Percentiles rank a stretch among this genome's conserved stretches.
These are phyloP conservation scores for Phaethornis superciliosus DNA, from an alignment of 2,113 vertebrate species.

Conservation along the genomic window DNA sequence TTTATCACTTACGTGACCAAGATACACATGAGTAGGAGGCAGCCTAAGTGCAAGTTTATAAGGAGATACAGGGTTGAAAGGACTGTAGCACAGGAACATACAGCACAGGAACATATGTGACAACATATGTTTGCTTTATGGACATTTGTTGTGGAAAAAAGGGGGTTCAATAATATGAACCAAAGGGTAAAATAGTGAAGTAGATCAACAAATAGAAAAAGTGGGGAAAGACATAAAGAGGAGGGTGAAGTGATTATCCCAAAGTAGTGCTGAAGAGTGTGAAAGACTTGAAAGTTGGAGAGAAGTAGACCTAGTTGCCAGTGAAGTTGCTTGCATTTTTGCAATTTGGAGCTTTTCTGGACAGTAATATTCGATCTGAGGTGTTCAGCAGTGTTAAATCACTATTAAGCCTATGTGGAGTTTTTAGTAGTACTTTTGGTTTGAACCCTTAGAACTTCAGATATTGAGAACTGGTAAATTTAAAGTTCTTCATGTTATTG, in stretches of 20 bases:
- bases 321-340: neutral
- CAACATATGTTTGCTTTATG: neutral
- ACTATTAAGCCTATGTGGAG: neutral
- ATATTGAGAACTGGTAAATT: neutral
- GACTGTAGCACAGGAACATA: rapidly evolving
- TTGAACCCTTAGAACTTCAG: neutral
- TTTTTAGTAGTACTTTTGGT: neutral
- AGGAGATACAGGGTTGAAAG: neutral
- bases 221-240: neutral
- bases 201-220: neutral
- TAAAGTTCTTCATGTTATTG: neutral
- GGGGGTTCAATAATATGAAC: neutral
- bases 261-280: neutral
- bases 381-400: neutral
- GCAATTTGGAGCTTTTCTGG: neutral
- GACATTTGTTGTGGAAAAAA: neutral
- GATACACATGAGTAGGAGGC: neutral
- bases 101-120: neutral
- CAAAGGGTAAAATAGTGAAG: neutral
- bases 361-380: neutral
- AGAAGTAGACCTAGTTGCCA: neutral
- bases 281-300: neutral
- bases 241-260: neutral
- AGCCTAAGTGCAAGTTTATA: neutral
- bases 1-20: neutral